These are phyloP conservation scores for Bombus difficillimus DNA, from an alignment of 1,140 invertebrate species.

Conservation along the genomic window DNA sequence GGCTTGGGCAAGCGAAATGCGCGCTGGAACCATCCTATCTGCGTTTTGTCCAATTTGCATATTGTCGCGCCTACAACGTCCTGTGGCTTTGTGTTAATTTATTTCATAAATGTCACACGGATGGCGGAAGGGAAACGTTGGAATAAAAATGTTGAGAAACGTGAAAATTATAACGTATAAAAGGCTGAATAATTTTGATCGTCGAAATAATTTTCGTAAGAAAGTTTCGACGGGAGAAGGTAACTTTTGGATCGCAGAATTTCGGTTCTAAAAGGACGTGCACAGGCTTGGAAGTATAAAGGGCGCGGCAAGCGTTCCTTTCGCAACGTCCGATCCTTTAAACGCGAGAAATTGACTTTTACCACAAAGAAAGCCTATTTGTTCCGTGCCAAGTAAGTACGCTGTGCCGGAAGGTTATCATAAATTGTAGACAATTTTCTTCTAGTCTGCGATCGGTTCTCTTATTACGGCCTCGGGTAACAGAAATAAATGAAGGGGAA, in stretches of 20 bases:
- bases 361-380: not conserved
- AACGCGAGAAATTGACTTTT: not conserved
- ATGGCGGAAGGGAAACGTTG: not conserved
- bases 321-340: not conserved
- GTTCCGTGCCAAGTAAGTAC: not conserved
- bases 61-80: not conserved
- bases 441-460: not conserved
- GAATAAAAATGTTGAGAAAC: no score
- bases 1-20: not conserved
- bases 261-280: no score
- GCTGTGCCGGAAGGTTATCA: not conserved
- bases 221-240: no score
- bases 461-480: not conserved
- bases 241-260: no score
- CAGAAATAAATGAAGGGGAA: not conserved
- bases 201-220: no score
- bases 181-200: no score
- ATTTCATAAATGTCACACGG: not conserved
- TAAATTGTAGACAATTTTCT: slow-evolving; percentile 17
- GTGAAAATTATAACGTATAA: no score
- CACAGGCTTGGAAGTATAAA: not conserved
- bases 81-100: not conserved
- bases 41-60: slow-evolving; percentile 5
- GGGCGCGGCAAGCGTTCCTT: not conserved
- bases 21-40: not conserved